Base-by-base conservation (phyloP, 2,113 vertebrate genomes). In the Melanerpes formicivorus region DNA sequence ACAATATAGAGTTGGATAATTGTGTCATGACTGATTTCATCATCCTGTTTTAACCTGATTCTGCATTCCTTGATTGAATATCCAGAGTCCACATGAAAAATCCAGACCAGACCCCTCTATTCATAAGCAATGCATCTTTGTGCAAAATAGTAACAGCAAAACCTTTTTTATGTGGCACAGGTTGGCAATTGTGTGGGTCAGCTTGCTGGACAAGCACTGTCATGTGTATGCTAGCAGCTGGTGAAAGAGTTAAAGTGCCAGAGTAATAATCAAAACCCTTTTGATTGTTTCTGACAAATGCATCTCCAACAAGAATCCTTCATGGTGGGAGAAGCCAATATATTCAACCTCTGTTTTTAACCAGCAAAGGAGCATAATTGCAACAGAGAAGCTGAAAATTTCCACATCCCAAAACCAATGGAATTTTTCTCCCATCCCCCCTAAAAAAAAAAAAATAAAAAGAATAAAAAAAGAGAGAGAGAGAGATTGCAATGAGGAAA, bases 11-110 rank as follows among this genome's bases (percentile, higher is more conserved):
- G 97, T 98, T 98, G 98, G 96, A 97, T 98, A 98, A 98, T 98
- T 97, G 76, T 96, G 97, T 98, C 98, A 99, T 99, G 96, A 98
- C 98, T 98, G 98, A 95, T 98, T 97, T 95, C 97, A 96, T 96
- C 96, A 95, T 96, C 87, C 96, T 95, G 95, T 98, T 97, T 96
- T 99, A 99, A 99, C 98, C 97, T 95, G 96, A 98, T 98, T 99
- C 99, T 99, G 98, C 99, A 99, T 99, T 98, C 83, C 55, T 87
- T 96, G 98, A 97, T 93, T 99, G 98, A 98, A 98, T 98, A 98
- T 92, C 44, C 8, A 88, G 93, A 93, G 87, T 90, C 82, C 16
- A 5, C 54, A n/a, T 10, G 25, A 82, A 91, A 94, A 65, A n/a
- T 7, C 75, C 17, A 69, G 65, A 55, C 7, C 40, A 85, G 63